phyloP scores from a whole-genome alignment of 1,140 invertebrate genomes.

The Elysia chlorotica region DNA sequence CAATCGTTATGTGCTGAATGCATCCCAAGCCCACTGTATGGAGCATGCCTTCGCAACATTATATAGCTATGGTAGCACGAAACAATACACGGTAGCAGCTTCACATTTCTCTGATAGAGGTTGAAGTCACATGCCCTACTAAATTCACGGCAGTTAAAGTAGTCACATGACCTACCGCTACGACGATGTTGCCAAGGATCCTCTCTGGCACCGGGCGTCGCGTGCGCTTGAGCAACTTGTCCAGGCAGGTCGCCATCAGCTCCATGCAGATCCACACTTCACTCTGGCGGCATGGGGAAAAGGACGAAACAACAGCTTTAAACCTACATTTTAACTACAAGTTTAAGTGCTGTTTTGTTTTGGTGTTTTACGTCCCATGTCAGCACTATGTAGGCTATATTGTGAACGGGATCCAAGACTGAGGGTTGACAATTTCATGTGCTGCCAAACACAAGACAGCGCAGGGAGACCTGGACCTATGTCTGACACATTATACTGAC shows the following conservation, averaged over 20 bases:
- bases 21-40: too few species aligned
- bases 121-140: too few species aligned
- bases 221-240: conserved; percentile 91
- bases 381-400: neutral
- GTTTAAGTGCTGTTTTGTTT: neutral
- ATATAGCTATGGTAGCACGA: too few species aligned
- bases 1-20: too few species aligned
- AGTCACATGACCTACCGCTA: too few species aligned
- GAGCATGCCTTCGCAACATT: too few species aligned
- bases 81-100: too few species aligned
- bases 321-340: neutral
- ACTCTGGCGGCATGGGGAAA: conserved; percentile 64
- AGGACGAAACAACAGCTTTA: conserved; percentile 7
- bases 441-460: too few species aligned
- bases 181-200: conserved; percentile 94
- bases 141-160: too few species aligned
- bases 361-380: neutral
- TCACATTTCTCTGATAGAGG: too few species aligned
- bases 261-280: conserved; percentile 99
- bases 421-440: neutral
- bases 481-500: too few species aligned
- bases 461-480: too few species aligned
- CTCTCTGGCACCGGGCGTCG: conserved; percentile 88
- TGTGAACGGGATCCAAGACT: neutral
- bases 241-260: conserved; percentile 96